A percentile compares a stretch with the other conserved stretches of the same genome.
These are phyloP conservation scores for Macaria notata DNA, from an alignment of 2,888 invertebrate genomes.

Conservation along the genomic window DNA sequence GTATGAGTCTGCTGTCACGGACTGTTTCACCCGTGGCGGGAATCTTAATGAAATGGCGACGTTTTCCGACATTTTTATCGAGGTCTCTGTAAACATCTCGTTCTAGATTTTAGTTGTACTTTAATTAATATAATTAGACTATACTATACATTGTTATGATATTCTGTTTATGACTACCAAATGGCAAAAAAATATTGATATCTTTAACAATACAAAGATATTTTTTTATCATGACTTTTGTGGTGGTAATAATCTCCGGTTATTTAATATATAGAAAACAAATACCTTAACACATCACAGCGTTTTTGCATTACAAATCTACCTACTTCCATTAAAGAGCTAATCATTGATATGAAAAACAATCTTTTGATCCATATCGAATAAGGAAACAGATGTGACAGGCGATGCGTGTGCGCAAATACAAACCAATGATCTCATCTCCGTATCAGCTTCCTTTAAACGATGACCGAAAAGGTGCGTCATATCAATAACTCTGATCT, in stretches of 20 bases:
- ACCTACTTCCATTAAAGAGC: background rate
- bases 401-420: constrained; percentile 10
- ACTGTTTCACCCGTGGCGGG: constrained; percentile 16
- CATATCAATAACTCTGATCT: constrained; percentile 20
- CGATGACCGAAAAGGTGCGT: constrained; percentile 22
- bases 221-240: too few species aligned
- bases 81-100: too few species aligned
- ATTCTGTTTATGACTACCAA: background rate
- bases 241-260: too few species aligned
- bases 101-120: too few species aligned
- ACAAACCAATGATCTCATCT: constrained; percentile 18
- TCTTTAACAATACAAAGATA: too few species aligned
- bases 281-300: too few species aligned
- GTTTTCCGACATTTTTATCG: constrained; percentile 6
- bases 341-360: constrained; percentile 7
- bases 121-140: too few species aligned
- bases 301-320: too few species aligned
- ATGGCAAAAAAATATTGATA: too few species aligned
- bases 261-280: too few species aligned
- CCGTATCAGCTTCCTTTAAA: constrained; percentile 22
- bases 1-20: constrained; percentile 12
- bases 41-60: constrained; percentile 21
- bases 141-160: background rate
- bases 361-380: constrained; percentile 12
- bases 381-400: constrained; percentile 18